Base-by-base conservation (phyloP, 2,113 vertebrate species). In the Dromaius novaehollandiae region DNA sequence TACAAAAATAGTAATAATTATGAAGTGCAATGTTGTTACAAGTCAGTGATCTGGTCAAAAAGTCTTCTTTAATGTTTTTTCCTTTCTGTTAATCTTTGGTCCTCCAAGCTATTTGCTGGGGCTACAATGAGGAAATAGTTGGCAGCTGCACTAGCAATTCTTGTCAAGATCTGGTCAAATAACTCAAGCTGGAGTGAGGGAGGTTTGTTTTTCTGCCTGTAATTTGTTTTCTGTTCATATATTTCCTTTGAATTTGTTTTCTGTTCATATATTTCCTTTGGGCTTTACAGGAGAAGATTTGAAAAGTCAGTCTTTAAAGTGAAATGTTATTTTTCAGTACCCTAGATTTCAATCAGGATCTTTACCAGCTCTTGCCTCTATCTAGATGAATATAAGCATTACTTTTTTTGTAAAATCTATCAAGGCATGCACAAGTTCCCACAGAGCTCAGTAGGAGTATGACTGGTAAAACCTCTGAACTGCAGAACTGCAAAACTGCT, bases 201-300 rank as follows among this genome's bases (percentile, higher is more conserved):
- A 86, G 19, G 19, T 42, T 92, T 94, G 24, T 93, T 96, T 76
- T 46, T 36, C 24, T 25, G 2, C 46, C 58, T 71, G 53, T 64
- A 55, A 80, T 70, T 83, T 95, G 61, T 64, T 88, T 88, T 85
- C 46, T 78, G 4, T 46, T 78, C 10, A 38, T 82, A 1, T 78
- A 6, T 94, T 90, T 90, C n/a, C 40, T 81, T 84, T 75, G 46
- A 55, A 80, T 70, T 83, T 95, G 61, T 64, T 88, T 88, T 85
- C 46, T 78, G 4, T 46, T 78, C 10, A 38, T 82, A 1, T 78
- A 6, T 94, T 90, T 90, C n/a, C 40, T 81, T 84, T 75, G 46
- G 64, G 32, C 30, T 74, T 95, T 80, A 58, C 51, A 44, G 40
- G 34, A 65, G 36, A 14, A 90, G 26, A 83, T 4, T 1, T 60